These are phyloP conservation scores for Drosophila lacicola DNA, from an alignment of 2,888 invertebrate species.

Conservation along the genomic window DNA sequence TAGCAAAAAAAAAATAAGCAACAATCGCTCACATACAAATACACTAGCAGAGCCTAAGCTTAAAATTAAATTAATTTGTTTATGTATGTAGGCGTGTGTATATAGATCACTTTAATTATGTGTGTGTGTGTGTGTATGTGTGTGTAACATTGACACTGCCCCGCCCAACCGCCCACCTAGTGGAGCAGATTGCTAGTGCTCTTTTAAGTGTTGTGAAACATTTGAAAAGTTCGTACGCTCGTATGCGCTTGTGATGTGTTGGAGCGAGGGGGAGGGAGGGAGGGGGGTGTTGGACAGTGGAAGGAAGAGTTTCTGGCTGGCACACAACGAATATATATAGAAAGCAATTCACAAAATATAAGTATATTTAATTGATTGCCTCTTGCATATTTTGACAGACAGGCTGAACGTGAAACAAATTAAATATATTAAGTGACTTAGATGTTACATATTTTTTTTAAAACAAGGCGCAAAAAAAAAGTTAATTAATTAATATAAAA, in stretches of 20 bases:
- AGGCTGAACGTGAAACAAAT: slow-evolving; percentile 7
- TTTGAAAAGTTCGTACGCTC: not conserved
- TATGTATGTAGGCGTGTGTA: not conserved
- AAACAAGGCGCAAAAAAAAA: slow-evolving; percentile 4
- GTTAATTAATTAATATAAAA: slow-evolving; percentile 3
- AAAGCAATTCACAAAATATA: slow-evolving; percentile 21
- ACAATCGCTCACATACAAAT: not conserved
- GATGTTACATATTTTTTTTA: slow-evolving; percentile 7
- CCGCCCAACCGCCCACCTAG: not conserved
- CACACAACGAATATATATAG: slow-evolving; percentile 4
- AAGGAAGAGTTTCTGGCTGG: slow-evolving; percentile 3
- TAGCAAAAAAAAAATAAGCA: not conserved
- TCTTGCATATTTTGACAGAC: not conserved
- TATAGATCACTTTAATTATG: too few relatives aligned
- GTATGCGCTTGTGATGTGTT: not conserved
- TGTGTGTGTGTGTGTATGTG: not conserved
- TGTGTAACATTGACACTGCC: not conserved
- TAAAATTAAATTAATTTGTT: slow-evolving; percentile 2
- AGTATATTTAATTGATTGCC: slow-evolving; percentile 12
- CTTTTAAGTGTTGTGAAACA: too few relatives aligned
- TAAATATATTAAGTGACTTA: slow-evolving; percentile 19
- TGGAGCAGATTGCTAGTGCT: not conserved
- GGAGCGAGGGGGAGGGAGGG: too few relatives aligned
- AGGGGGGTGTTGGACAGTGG: not conserved
- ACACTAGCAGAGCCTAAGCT: not conserved